Base-by-base conservation (phyloP, 2,888 invertebrate species). In the Muscina levida region DNA sequence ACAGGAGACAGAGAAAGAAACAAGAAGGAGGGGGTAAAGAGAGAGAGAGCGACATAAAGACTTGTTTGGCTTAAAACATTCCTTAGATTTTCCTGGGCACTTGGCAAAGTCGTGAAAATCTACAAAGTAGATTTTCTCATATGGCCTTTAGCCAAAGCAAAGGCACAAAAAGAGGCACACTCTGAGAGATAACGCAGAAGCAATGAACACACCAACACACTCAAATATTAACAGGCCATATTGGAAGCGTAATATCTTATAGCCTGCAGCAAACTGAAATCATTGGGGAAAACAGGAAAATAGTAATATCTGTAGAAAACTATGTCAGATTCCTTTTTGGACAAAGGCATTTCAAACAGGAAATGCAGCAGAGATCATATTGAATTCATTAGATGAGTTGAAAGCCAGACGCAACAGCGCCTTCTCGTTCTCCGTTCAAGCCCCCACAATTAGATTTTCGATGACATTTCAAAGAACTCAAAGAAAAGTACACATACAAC, bases 271-370 rank as follows among this genome's bases (percentile, higher is more conserved):
- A n/a, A n/a, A n/a, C n/a, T n/a, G n/a, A n/a, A n/a, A n/a, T n/a
- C n/a, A n/a, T n/a, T n/a, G n/a, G n/a, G 19, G 53, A 22, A 42
- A 62, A 62, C 62, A 62, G 62, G 62, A 72, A 72, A 57, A 42
- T 46, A 46, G 65, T 46, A 67, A 13, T 79, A 56, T n/a, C n/a
- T n/a, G n/a, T 39, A 24, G 71, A 76, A 79, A 81, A 77, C 73
- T 81, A 72, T 81, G 80, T 74, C 77, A 81, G 70, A 51, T 74
- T 80, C 73, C 73, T 74, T 75, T 59, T 42, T 10, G 42, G 22
- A 8, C 31, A 62, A 42, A 19, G 42, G 19, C 62, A 62, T 62
- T 42, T 42, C 42, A 13, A 39, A 62, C 62, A 62, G 62, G 62
- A 62, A 62, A 62, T 62, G 62, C 62, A 62, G 42, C 42, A 62